A percentile compares a stretch with the other conserved stretches of the same genome.
Conservation (phyloP, 2,888 invertebrate genomes). For the Aporophyla nigra region DNA sequence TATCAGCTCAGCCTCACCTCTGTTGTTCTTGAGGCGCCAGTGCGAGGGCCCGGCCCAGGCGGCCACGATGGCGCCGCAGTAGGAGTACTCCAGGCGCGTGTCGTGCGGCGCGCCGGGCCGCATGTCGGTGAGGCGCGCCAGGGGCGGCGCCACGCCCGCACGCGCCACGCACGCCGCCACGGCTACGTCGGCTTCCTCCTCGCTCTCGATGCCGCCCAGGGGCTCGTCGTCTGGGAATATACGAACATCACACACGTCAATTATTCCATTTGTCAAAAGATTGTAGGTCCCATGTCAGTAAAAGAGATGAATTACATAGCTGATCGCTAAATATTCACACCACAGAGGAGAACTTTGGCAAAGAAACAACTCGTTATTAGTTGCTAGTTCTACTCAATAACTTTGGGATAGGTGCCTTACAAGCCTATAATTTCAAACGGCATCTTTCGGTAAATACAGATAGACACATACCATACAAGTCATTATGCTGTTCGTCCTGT, state of each 20-base stretch:
- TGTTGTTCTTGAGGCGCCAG: conserved; percentile 93
- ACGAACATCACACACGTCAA: not conserved
- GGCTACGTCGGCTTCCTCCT: conserved; percentile 85
- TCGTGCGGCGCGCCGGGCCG: conserved; percentile 85
- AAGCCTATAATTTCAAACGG: too few species aligned
- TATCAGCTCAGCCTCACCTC: conserved; percentile 67
- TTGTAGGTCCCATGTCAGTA: too few species aligned
- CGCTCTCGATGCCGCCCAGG: conserved; percentile 85
- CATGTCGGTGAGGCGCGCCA: conserved; percentile 88
- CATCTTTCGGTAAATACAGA: not conserved
- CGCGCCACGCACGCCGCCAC: conserved; percentile 83
- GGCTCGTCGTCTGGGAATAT: conserved; percentile 83
- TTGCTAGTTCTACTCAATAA: too few species aligned
- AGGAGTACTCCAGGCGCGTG: conserved; percentile 93
- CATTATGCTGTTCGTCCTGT: conserved; percentile 84
- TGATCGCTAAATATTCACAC: too few species aligned
- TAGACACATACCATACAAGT: conserved; percentile 80
- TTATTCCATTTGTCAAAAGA: too few species aligned
- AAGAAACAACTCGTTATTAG: too few species aligned
- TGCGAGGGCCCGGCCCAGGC: conserved; percentile 96
- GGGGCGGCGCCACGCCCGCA: conserved; percentile 69
- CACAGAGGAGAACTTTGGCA: too few species aligned
- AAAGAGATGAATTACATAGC: too few species aligned
- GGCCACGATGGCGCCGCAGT: conserved; percentile 90
- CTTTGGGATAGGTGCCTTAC: too few species aligned